Evolutionary conservation across 2,888 invertebrate genomes (phyloP).

Genomic region (Hesperia comma): DNA sequence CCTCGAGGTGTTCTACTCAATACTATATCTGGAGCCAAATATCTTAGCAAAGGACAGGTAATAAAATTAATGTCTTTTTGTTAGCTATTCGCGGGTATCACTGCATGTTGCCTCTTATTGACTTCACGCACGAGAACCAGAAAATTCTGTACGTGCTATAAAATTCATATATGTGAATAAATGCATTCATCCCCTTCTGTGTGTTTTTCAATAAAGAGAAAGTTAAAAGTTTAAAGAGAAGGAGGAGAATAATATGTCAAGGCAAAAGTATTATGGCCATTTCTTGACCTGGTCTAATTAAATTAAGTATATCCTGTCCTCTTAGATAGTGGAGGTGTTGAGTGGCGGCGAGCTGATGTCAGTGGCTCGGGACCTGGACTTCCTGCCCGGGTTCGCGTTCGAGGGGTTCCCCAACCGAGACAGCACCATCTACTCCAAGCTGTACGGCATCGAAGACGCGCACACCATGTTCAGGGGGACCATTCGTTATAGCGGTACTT

Average conservation of each 20-base stretch:
- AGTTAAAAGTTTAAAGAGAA: too few species aligned
- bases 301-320: background rate
- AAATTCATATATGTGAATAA: too few species aligned
- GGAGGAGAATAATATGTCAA: too few species aligned
- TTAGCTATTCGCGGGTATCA: too few species aligned
- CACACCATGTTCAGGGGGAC: slow-evolving; percentile 97
- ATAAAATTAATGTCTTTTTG: slow-evolving; percentile 15
- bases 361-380: slow-evolving; percentile 90
- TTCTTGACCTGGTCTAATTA: too few species aligned
- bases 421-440: slow-evolving; percentile 93
- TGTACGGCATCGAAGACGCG: slow-evolving; percentile 94
- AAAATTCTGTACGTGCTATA: too few species aligned
- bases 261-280: too few species aligned
- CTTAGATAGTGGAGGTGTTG: slow-evolving; percentile 92
- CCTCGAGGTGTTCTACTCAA: slow-evolving; percentile 96
- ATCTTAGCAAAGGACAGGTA: slow-evolving; percentile 91
- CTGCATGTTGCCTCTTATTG: too few species aligned
- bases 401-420: slow-evolving; percentile 99
- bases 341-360: slow-evolving; percentile 96
- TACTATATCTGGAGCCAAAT: slow-evolving; percentile 95
- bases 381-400: slow-evolving; percentile 97
- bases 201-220: too few species aligned
- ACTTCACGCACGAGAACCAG: too few species aligned
- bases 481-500: slow-evolving; percentile 90
- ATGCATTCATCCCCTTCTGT: too few species aligned